These are phyloP conservation scores for Nomada lathburiana DNA, from an alignment of 2,888 invertebrate species.

Conservation along the genomic window DNA sequence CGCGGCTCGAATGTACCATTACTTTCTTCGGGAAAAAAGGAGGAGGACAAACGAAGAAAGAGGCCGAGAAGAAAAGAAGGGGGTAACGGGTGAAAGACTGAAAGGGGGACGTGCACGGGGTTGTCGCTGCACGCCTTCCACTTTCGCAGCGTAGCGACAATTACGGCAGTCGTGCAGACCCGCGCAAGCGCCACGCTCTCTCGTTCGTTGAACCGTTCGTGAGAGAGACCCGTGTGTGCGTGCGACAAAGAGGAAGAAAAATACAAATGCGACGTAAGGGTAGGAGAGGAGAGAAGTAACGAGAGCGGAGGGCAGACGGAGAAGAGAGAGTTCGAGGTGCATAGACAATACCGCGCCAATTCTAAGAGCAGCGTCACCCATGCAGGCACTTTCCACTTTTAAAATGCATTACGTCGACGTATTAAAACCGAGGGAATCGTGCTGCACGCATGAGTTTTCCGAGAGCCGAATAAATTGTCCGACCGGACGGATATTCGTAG, in stretches of 20 bases:
- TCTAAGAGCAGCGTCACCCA: constrained; percentile 44
- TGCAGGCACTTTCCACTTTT: constrained; percentile 45
- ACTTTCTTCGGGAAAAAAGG: constrained; percentile 11
- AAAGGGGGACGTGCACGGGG: constrained; percentile 39
- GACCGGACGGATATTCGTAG: background rate
- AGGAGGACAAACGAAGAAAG: background rate
- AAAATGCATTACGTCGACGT: constrained; percentile 33
- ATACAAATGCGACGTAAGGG: constrained; percentile 26
- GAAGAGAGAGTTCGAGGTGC: constrained; percentile 19
- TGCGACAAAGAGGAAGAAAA: constrained; percentile 50
- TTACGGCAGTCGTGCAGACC: constrained; percentile 69
- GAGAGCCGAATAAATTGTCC: background rate
- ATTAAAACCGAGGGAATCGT: background rate
- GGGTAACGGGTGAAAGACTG: constrained; percentile 6
- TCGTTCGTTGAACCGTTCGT: constrained; percentile 82
- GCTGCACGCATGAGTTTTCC: constrained; percentile 22
- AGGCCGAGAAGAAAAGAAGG: background rate
- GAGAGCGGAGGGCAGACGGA: background rate
- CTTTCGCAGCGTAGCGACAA: constrained; percentile 70
- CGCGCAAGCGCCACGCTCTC: constrained; percentile 80
- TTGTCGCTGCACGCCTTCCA: constrained; percentile 54
- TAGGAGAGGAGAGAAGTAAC: background rate
- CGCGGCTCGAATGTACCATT: constrained; percentile 20
- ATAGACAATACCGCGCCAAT: constrained; percentile 59
- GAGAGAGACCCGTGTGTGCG: constrained; percentile 53